phyloP scores from a whole-genome alignment of 2,113 vertebrate genomes.

The Smithornis capensis region DNA sequence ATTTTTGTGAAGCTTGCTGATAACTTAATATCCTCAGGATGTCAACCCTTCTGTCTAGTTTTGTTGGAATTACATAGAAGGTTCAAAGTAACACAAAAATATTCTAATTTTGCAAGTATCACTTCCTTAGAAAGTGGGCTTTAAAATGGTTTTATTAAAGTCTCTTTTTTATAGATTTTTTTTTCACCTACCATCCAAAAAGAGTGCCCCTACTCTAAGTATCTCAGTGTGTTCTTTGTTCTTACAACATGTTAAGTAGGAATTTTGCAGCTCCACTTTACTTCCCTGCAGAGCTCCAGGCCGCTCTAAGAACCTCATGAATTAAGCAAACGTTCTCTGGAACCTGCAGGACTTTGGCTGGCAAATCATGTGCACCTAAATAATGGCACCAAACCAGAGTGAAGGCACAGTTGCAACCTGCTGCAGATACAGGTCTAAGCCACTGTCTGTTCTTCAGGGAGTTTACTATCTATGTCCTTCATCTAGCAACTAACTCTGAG shows the following conservation, averaged over 20 bases:
- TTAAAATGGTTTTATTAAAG: neutral
- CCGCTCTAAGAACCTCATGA: neutral
- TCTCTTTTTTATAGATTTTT: neutral
- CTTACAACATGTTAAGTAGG: no score
- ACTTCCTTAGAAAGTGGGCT: neutral
- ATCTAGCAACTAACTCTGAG: neutral
- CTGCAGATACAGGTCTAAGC: neutral
- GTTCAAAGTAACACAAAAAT: neutral
- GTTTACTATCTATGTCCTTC: neutral
- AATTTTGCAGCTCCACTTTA: neutral
- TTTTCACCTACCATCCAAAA: neutral
- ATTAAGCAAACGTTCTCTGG: neutral
- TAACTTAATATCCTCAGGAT: neutral
- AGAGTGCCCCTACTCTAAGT: neutral
- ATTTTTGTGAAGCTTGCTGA: neutral
- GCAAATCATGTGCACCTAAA: no score
- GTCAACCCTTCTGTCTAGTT: neutral
- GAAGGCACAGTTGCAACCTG: neutral
- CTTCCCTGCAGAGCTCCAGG: neutral
- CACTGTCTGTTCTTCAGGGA: neutral
- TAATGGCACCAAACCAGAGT: no score
- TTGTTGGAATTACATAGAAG: neutral
- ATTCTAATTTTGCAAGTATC: neutral
- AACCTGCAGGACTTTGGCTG: neutral
- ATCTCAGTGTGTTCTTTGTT: no score